Evolutionary conservation across 2,113 vertebrate species (phyloP).

Genomic region (Calidris pygmaea): DNA sequence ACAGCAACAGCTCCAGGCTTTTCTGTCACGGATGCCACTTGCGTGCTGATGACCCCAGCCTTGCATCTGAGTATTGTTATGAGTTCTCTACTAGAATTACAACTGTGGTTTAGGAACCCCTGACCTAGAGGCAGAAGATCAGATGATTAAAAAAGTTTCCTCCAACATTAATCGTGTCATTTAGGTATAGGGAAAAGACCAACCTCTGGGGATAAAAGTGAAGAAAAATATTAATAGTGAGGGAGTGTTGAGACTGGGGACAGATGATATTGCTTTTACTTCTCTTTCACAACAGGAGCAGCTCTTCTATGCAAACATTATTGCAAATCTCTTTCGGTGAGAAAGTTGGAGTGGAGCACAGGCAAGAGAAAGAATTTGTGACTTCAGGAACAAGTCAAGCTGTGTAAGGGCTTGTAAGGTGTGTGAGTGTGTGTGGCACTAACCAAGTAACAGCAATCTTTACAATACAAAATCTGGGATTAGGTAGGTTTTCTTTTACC

Average conservation of each 20-base stretch:
- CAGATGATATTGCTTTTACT: background rate
- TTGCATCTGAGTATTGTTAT: background rate
- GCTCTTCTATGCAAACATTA: background rate
- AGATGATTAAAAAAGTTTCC: background rate
- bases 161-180: background rate
- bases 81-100: background rate
- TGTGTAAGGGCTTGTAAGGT: background rate
- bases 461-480: background rate
- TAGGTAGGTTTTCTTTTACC: slow-evolving; percentile 70
- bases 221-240: background rate
- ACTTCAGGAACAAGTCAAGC: background rate
- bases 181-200: background rate
- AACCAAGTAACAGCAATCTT: background rate
- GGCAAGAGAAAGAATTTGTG: background rate
- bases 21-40: background rate
- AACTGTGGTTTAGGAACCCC: background rate
- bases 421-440: background rate
- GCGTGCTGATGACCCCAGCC: background rate
- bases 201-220: background rate
- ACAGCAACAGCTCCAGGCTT: background rate
- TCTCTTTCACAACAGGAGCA: background rate
- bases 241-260: background rate
- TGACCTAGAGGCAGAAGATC: background rate
- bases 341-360: background rate
- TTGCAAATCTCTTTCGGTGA: background rate